Evolutionary conservation across 2,797 vertebrate species (phyloP).

Genomic region (Macropodus opercularis): DNA sequence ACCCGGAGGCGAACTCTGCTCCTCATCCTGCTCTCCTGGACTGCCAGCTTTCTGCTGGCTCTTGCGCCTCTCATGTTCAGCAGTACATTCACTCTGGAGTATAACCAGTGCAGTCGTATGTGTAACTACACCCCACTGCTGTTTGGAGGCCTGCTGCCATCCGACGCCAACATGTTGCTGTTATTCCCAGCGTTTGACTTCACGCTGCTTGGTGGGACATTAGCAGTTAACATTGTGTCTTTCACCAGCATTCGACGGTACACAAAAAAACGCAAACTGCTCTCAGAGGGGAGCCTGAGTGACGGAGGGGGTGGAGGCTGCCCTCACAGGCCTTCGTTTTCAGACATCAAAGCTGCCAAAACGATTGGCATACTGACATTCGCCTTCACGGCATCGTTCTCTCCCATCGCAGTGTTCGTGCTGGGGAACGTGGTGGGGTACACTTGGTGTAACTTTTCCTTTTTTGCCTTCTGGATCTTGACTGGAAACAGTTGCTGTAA

Average conservation of each 20-base stretch:
- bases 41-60: conserved; percentile 81
- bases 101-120: conserved; percentile 87
- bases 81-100: conserved; percentile 81
- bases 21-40: conserved; percentile 83
- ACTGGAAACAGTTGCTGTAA: conserved; percentile 88
- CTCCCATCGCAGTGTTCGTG: conserved; percentile 85
- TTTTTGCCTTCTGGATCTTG: conserved; percentile 88
- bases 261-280: conserved; percentile 79
- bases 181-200: conserved; percentile 86
- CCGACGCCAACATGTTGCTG: conserved; percentile 80
- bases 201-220: conserved; percentile 79
- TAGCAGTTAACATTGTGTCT: conserved; percentile 82
- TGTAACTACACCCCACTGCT: conserved; percentile 83
- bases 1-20: conserved; percentile 78
- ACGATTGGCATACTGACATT: conserved; percentile 87
- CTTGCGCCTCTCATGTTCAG: conserved; percentile 79
- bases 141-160: conserved; percentile 53
- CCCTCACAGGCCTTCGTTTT: conserved; percentile 81
- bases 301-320: conserved; percentile 62
- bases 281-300: conserved; percentile 77
- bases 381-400: conserved; percentile 84
- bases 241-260: conserved; percentile 83
- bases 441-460: conserved; percentile 88
- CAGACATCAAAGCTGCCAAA: conserved; percentile 87
- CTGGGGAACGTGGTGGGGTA: conserved; percentile 86